Percentiles rank a stretch among this genome's conserved stretches.
Evolutionary conservation across 30 jellyfish, hydroid and myxozoan species (phyloP).

Genomic region (Phacellophora camtschatica): DNA sequence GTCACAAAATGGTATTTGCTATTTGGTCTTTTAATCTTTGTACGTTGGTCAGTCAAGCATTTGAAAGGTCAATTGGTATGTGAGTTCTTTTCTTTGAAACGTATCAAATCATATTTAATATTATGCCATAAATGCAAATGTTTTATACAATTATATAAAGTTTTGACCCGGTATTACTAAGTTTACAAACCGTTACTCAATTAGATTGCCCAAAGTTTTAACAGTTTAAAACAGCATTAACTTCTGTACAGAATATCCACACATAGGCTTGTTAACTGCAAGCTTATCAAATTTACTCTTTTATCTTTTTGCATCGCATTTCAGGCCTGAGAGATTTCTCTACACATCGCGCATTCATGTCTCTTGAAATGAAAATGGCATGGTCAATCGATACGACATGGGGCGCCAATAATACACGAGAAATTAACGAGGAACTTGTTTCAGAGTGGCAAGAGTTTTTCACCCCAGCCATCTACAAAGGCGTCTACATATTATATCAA

Average conservation of each 20-base stretch:
- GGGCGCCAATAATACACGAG: background rate
- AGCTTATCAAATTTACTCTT: too few relatives aligned
- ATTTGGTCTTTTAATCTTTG: constrained; percentile 50
- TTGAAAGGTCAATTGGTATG: constrained; percentile 17
- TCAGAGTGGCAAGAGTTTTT: constrained; percentile 97
- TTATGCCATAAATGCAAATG: too few relatives aligned
- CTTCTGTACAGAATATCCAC: too few relatives aligned
- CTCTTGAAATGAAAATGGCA: background rate
- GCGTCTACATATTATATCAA: constrained; percentile 27
- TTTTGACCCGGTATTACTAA: too few relatives aligned
- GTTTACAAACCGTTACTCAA: too few relatives aligned
- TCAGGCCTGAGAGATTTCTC: too few relatives aligned
- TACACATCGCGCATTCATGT: background rate
- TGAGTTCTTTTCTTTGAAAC: background rate
- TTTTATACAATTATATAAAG: too few relatives aligned
- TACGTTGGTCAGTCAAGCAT: constrained; percentile 11
- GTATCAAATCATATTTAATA: too few relatives aligned
- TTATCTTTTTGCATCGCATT: too few relatives aligned
- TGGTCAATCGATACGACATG: constrained; percentile 6
- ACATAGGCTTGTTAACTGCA: too few relatives aligned
- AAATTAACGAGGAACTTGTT: constrained; percentile 18
- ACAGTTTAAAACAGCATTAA: too few relatives aligned
- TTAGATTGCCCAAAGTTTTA: too few relatives aligned
- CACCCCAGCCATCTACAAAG: constrained; percentile 66
- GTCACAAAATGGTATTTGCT: constrained; percentile 23